A percentile compares a stretch with the other conserved stretches of the same genome.
Evolutionary conservation across 1,140 invertebrate genomes (phyloP).

Genomic region (Drosophila persimilis): DNA sequence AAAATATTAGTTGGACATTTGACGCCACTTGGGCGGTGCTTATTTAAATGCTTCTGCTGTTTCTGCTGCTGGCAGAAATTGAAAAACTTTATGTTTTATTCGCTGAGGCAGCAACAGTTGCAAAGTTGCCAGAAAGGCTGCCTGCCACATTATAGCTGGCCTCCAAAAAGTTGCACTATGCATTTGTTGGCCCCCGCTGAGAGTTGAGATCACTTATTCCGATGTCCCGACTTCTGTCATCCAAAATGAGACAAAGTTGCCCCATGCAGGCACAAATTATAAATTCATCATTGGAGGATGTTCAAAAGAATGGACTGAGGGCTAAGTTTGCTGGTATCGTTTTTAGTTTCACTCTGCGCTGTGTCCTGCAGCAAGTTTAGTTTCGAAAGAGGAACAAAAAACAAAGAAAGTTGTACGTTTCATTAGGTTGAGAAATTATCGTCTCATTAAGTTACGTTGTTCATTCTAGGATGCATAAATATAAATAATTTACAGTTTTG

Average conservation of each 20-base stretch:
- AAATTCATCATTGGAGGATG: no score
- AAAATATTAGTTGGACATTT: constrained; percentile 74
- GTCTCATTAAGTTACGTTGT: no score
- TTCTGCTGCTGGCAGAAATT: constrained; percentile 41
- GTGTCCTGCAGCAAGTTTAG: no score
- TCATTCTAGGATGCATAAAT: no score
- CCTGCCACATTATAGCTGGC: not conserved
- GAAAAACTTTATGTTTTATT: constrained; percentile 68
- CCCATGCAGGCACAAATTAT: no score
- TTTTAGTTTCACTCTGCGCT: no score
- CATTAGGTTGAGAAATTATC: no score
- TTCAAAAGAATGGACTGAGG: no score
- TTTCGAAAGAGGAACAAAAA: no score
- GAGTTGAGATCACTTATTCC: constrained; percentile 1
- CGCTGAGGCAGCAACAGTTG: constrained; percentile 38
- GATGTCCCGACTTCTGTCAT: not conserved
- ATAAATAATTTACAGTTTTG: no score
- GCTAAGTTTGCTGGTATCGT: no score
- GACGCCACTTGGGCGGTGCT: constrained; percentile 51
- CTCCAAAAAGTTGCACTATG: constrained; percentile 2
- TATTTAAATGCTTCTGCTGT: constrained; percentile 37
- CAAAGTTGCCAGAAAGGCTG: constrained; percentile 10
- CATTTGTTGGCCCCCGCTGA: not conserved
- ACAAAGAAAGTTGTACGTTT: no score
- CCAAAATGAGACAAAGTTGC: not conserved